A percentile compares a stretch with the other conserved stretches of the same genome.
Conservation (phyloP, 2,888 invertebrate species). For the Synanthedon tipuliformis region DNA sequence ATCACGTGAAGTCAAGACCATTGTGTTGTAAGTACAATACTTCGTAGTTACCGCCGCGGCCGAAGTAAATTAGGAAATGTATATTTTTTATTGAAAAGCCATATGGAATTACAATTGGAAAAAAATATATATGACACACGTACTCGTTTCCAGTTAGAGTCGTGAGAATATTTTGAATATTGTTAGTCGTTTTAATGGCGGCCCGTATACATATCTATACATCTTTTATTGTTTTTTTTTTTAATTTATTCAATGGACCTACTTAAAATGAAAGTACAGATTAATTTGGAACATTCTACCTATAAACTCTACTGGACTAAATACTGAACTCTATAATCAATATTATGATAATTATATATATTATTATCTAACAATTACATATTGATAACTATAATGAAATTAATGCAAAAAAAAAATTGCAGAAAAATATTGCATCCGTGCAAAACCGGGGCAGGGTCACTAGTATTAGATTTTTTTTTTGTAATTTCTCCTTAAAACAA, state of each 20-base stretch:
- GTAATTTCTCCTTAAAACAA: no score
- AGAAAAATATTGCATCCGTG: no score
- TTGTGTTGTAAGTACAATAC: conserved; percentile 54
- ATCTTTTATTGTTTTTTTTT: neutral
- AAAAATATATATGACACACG: conserved; percentile 41
- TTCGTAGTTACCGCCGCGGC: conserved; percentile 29
- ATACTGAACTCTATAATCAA: no score
- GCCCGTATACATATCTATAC: conserved; percentile 5
- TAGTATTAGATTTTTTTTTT: no score
- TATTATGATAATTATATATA: no score
- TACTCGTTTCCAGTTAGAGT: conserved; percentile 45
- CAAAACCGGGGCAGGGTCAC: no score
- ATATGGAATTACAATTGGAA: conserved; percentile 56
- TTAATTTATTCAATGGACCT: neutral
- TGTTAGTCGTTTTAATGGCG: conserved; percentile 14
- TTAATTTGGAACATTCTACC: no score
- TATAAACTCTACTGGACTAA: no score
- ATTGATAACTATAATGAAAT: no score
- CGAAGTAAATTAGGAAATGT: conserved; percentile 65
- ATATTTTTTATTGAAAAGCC: conserved; percentile 58
- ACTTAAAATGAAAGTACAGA: neutral
- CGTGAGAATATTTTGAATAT: conserved; percentile 47
- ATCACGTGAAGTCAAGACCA: conserved; percentile 60
- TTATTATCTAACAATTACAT: no score
- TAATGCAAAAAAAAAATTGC: no score